Evolutionary conservation across 2,888 invertebrate species (phyloP), one percentile per base, ranked within the genome.

Genomic region (Amphipoea lucens): DNA sequence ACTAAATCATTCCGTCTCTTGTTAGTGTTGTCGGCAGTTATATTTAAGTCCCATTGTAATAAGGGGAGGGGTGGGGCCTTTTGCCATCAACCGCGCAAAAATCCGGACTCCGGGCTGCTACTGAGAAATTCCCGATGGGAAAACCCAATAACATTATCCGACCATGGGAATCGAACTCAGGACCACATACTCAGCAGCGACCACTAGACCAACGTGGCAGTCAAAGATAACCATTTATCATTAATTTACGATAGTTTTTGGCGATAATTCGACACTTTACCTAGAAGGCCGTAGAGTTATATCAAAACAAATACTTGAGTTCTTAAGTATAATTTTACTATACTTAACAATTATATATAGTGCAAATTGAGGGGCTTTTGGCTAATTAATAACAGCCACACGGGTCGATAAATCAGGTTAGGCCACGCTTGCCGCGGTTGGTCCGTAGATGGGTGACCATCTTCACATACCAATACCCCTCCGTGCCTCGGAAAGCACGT

Each of bases 281-380:
- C 42, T 71, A 57, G n/a, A 51, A 65, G 23, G 23, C 17, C 40
- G 11, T 20, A n/a, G 4, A 54, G 11, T 29, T 51, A 77, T n/a
- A 57, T 40, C n/a, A 48, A 48, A 20, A 14, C 6, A 36, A 77
- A 42, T 23, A 17, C 11, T 23, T 42, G 1, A 23, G 29, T 76
- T 62, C 5, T 20, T 40, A 23, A 40, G 17, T 51, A 29, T 23
- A 20, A 54, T 42, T 9, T 9, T 7, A 54, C 14, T 57, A 0
- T 7, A 54, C 14, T 57, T 1, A 11, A 42, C 1, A 88, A 98
- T 98, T 97, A 99, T 99, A 99, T 29, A 29, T 91, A 99, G 97
- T 17, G 99, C 98, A 95, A 99, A 99, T 11, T 45, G 45, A 2
- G 45, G 11, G 11, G 45, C 45, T 45, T 11, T 11, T 45, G 45